These are phyloP conservation scores for Nasonia giraulti DNA, from an alignment of 1,140 invertebrate species.

Conservation along the genomic window DNA sequence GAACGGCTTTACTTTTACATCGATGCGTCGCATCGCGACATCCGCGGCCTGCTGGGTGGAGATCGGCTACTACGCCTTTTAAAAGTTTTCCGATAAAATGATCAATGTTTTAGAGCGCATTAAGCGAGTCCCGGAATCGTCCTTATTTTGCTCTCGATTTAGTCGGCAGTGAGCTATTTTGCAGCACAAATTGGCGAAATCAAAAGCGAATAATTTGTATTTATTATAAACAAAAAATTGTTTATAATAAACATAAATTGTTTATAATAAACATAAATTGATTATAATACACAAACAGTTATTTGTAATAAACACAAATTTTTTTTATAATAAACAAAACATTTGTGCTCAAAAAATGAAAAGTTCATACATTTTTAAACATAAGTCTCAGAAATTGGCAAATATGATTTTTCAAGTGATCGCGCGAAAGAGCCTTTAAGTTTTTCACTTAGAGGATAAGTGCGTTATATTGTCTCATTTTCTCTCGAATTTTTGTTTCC, in stretches of 20 bases:
- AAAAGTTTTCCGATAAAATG: constrained; percentile 35
- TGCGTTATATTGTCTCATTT: background rate
- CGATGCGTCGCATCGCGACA: background rate
- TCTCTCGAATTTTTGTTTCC: constrained; percentile 25
- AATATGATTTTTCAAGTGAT: too few species aligned
- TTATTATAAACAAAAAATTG: too few species aligned
- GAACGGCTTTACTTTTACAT: constrained; percentile 57
- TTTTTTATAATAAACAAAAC: too few species aligned
- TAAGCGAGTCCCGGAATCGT: background rate
- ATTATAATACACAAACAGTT: too few species aligned
- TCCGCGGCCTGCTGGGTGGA: background rate
- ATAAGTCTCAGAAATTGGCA: too few species aligned
- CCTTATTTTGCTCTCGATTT: background rate
- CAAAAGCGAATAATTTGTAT: too few species aligned
- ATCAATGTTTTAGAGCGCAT: constrained; percentile 19
- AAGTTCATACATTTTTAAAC: too few species aligned
- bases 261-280: too few species aligned
- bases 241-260: too few species aligned
- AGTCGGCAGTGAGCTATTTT: background rate
- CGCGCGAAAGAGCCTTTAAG: background rate
- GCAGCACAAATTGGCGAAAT: background rate
- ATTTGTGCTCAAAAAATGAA: too few species aligned
- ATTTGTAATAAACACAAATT: too few species aligned
- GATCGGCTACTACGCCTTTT: background rate
- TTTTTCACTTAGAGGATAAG: constrained; percentile 2